phyloP scores from a whole-genome alignment of 2,888 invertebrate species.

The Tortrix viridana region DNA sequence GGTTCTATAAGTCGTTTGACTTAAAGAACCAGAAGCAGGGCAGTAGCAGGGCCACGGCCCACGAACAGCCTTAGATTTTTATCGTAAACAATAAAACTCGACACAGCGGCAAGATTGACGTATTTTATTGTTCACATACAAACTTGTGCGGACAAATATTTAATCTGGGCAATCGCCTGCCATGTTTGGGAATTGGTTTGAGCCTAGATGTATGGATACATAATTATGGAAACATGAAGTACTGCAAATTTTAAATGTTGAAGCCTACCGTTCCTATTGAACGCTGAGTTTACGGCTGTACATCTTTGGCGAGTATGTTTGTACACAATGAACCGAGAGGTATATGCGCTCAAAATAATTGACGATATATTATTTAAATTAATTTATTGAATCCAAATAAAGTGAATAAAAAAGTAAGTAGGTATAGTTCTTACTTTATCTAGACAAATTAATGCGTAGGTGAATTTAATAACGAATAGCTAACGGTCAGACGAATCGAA shows the following conservation, averaged over 20 bases:
- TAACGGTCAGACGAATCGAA: no score
- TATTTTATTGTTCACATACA: slow-evolving; percentile 18
- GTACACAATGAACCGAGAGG: no score
- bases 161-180: slow-evolving; percentile 5
- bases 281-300: no score
- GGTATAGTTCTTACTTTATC: no score
- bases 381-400: no score
- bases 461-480: no score
- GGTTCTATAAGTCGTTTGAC: slow-evolving; percentile 24
- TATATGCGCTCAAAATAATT: no score
- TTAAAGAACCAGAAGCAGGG: slow-evolving; percentile 29
- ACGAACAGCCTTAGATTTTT: slow-evolving; percentile 39
- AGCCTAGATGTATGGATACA: neutral
- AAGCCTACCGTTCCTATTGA: neutral
- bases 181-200: slow-evolving; percentile 5
- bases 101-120: slow-evolving; percentile 19
- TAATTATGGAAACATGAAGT: slow-evolving; percentile 1
- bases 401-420: no score
- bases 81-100: slow-evolving; percentile 43
- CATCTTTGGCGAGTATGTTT: no score
- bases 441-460: no score
- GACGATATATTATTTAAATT: no score
- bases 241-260: neutral
- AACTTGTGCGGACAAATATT: slow-evolving; percentile 14
- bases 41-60: no score